Percentiles rank a stretch among this genome's conserved stretches.
Evolutionary conservation across 2,797 vertebrate species (phyloP).

Genomic region (Chlorospingus semifuscus): DNA sequence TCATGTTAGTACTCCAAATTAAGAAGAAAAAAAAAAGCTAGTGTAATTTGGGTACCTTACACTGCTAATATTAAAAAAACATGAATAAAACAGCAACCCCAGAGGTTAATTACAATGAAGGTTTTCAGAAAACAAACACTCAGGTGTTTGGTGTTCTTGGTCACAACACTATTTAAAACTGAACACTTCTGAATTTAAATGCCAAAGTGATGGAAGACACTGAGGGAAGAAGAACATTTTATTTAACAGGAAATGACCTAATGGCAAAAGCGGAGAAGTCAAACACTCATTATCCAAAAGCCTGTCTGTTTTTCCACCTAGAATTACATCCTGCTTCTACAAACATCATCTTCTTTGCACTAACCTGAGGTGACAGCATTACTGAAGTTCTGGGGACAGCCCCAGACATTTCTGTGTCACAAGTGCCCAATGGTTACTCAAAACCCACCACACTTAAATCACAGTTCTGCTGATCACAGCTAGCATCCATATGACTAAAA

Average conservation of each 20-base stretch:
- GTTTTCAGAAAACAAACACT: not conserved
- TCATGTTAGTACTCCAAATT: not conserved
- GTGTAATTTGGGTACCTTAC: not conserved
- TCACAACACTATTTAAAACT: not conserved
- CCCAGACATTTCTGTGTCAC: not conserved
- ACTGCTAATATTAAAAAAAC: not conserved
- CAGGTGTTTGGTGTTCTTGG: not conserved
- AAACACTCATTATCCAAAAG: not conserved
- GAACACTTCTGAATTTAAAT: not conserved
- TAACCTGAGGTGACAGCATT: not conserved
- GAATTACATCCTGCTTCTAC: not conserved
- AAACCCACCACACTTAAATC: not conserved
- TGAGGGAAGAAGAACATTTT: not conserved
- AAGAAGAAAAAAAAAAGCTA: not conserved
- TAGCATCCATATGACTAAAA: not conserved
- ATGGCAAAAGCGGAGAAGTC: not conserved
- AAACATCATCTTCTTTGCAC: not conserved
- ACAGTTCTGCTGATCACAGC: not conserved
- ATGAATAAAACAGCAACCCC: not conserved
- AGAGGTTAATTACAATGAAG: not conserved
- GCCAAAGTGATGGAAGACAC: not conserved
- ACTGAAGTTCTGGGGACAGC: accelerated
- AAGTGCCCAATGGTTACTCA: not conserved
- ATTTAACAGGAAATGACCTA: not conserved
- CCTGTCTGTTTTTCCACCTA: not conserved